Evolutionary conservation across 2,797 vertebrate species (phyloP).

Genomic region (Rhinophrynus dorsalis): DNA sequence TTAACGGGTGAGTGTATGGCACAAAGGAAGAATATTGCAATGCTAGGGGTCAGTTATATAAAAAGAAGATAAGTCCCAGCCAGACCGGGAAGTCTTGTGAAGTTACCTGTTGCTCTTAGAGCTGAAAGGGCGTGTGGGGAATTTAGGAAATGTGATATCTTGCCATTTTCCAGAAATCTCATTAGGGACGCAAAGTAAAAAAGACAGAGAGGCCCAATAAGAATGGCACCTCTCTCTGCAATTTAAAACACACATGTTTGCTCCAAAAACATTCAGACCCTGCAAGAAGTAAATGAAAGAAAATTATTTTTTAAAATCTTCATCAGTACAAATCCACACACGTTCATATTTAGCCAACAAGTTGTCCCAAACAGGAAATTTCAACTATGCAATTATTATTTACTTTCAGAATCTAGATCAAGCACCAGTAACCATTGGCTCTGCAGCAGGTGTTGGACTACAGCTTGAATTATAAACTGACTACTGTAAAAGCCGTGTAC

Average conservation of each 20-base stretch:
- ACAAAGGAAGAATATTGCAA: conserved; percentile 49
- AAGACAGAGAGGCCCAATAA: conserved; percentile 72
- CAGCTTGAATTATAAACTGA: too few species aligned
- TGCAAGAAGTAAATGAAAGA: conserved; percentile 72
- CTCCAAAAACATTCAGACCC: conserved; percentile 69
- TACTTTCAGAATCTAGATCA: background rate
- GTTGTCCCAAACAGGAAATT: background rate
- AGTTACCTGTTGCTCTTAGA: conserved; percentile 74
- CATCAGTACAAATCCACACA: conserved; percentile 22
- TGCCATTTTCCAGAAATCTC: conserved; percentile 75
- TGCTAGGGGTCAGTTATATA: conserved; percentile 54
- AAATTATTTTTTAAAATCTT: conserved; percentile 59
- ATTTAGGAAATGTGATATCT: conserved; percentile 69
- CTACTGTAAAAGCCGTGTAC: too few species aligned
- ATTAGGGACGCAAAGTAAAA: conserved; percentile 74
- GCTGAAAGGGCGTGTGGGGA: conserved; percentile 67
- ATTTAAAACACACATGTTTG: conserved; percentile 66
- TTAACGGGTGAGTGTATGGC: conserved; percentile 58
- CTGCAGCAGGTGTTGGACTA: too few species aligned
- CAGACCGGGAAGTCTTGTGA: conserved; percentile 46
- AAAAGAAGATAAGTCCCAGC: conserved; percentile 54
- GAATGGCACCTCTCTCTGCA: conserved; percentile 65
- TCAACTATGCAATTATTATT: background rate
- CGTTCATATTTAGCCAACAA: conserved; percentile 2
- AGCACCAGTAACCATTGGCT: too few species aligned